A percentile compares a stretch with the other conserved stretches of the same genome.
Evolutionary conservation across 2,797 vertebrate genomes (phyloP).

Genomic region (Tapirus indicus): DNA sequence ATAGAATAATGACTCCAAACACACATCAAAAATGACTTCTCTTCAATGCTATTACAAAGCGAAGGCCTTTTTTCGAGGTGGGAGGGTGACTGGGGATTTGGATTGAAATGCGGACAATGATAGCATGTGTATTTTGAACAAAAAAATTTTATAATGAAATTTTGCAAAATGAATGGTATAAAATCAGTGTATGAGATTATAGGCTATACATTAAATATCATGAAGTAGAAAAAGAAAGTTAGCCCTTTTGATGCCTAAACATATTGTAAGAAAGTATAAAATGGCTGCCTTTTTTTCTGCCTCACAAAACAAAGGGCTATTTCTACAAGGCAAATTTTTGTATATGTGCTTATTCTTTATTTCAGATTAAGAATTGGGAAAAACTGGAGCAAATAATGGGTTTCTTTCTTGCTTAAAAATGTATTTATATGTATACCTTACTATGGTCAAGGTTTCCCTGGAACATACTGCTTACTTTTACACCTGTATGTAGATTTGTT

Average conservation of each 20-base stretch:
- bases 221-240: constrained; percentile 66
- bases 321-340: constrained; percentile 74
- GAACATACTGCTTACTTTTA: constrained; percentile 53
- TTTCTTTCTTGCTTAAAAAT: constrained; percentile 58
- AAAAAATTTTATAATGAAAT: constrained; percentile 71
- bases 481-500: constrained; percentile 46
- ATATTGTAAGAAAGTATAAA: constrained; percentile 48
- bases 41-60: not conserved
- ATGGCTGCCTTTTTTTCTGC: constrained; percentile 57
- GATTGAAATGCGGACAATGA: constrained; percentile 57
- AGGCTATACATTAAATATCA: constrained; percentile 44
- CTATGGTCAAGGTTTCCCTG: constrained; percentile 27
- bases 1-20: not conserved
- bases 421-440: constrained; percentile 51
- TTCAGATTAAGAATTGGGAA: constrained; percentile 45
- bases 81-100: not conserved
- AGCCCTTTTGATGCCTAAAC: constrained; percentile 26
- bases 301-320: constrained; percentile 84
- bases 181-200: constrained; percentile 68
- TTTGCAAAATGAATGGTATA: constrained; percentile 72
- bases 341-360: constrained; percentile 53
- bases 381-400: constrained; percentile 26
- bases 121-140: constrained; percentile 74
- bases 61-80: not conserved
- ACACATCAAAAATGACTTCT: not conserved